Base-by-base conservation (phyloP, 2,888 invertebrate species). In the Cephus spinipes region DNA sequence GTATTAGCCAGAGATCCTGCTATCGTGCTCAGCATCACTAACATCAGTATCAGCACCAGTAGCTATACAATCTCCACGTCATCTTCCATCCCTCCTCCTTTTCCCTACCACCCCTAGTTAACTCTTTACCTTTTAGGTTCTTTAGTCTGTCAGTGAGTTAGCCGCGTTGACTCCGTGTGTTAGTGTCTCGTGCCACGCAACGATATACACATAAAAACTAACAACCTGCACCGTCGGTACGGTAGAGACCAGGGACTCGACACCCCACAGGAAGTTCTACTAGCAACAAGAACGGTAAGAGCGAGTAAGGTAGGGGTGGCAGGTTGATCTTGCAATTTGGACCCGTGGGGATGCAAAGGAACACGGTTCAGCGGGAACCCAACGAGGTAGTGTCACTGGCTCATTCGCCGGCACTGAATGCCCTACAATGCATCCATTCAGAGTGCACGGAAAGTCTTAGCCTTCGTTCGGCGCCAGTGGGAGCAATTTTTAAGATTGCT, bases 401-500 rank as follows among this genome's bases (percentile, higher is more conserved):
- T 79, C 82, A 80, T 77, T 77, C 75, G n/a, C 68, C 82, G 69
- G 81, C 77, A 79, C 83, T 81, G 84, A 85, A 85, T 84, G 80
- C 84, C 81, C 80, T 81, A 83, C 81, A 85, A 86, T 80, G 80
- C 74, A 79, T 82, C 55, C 76, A 69, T 71, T 71, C 76, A 76
- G 80, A 74, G 78, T 69, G 77, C 75, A 76, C 74, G 68, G 73
- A 73, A 55, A 76, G 68, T 73, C 78, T 75, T 76, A 75, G 76
- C 75, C 75, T 55, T n/a, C 71, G 36, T 74, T 30, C 75, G 78
- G 76, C 33, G 75, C 40, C 30, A 78, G 79, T 78, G 81, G 84
- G 81, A 86, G 87, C 85, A 87, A 88, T 89, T 87, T 89, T 89
- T 87, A 87, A 89, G 86, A 89, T 89, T 87, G 86, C 86, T 88